Evolutionary conservation across 2,797 vertebrate genomes (phyloP), one percentile per base, ranked within the genome.

Genomic region (Protonibea diacanthus): DNA sequence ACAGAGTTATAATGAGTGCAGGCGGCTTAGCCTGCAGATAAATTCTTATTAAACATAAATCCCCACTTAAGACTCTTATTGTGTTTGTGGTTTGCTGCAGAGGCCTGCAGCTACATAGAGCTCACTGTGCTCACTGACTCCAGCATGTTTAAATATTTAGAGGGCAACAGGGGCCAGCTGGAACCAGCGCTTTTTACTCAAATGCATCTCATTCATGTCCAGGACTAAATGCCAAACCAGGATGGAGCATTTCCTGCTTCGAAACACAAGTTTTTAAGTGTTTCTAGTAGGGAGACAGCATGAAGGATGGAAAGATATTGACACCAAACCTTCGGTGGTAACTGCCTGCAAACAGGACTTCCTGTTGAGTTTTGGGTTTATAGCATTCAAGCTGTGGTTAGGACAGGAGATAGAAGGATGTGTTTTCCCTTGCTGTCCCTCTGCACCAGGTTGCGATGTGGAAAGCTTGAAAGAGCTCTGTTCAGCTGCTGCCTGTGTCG

Each of bases 1-100:
- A 73, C 64, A 83, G 40, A 65, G 61, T 47, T 90, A 90, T 90
- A 90, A 92, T 89, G 70, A 87, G 80, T 78, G 45, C 52, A 68
- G 60, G 74, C 65, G 78, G 86, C 84, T 92, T 81, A 86, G 72
- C 74, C 88, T 75, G n/a, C 42, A 42, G 73, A 90, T 84, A 60
- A 70, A 80, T 87, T 86, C 52, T 91, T 90, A 92, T 92, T 91
- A 87, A 88, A 92, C 80, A 84, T 79, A 88, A 91, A 92, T 89
- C 91, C 86, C 84, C 80, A 55, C 71, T 70, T 80, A 72, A 91
- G 72, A 80, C 62, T 69, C n/a, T 62, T 71, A 75, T 80, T 84
- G 80, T 82, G 71, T 78, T 88, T 88, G 81, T 82, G 87, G 86
- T 89, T 82, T 81, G 33, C 62, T 62, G 78, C 58, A 14, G 40